These are phyloP conservation scores for Trididemnum nubilum DNA, from an alignment of 23 tunicate genomes.

Conservation along the genomic window DNA sequence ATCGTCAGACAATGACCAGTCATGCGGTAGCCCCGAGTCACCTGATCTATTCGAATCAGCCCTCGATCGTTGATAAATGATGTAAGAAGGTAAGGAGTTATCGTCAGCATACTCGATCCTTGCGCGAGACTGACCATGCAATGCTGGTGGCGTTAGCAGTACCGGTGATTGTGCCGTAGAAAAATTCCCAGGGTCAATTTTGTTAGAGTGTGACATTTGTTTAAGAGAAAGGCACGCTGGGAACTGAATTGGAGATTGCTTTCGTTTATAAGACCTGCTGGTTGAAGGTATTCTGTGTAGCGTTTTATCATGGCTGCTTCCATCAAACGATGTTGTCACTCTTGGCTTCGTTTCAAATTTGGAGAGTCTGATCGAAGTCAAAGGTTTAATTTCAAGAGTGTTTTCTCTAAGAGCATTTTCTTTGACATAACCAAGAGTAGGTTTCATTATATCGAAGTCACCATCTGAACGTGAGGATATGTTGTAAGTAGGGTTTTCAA, in stretches of 20 bases:
- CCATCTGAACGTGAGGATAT: not conserved
- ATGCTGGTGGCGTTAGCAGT: no score
- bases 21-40: constrained; percentile 50
- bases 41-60: constrained; percentile 46
- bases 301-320: not conserved
- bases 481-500: not conserved
- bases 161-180: no score
- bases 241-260: not conserved
- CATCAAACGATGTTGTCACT: not conserved
- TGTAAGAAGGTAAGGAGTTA: not conserved
- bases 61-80: constrained; percentile 19
- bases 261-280: no score
- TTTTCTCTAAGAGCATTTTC: not conserved
- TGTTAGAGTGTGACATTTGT: not conserved
- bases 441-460: not conserved
- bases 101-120: no score
- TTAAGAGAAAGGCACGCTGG: no score
- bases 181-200: not conserved
- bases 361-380: not conserved
- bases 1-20: constrained; percentile 36
- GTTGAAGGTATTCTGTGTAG: no score
- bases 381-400: not conserved
- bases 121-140: no score
- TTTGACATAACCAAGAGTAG: not conserved
- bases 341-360: no score